Conservation (phyloP, 2,113 vertebrate genomes). For the Fukomys damarensis region DNA sequence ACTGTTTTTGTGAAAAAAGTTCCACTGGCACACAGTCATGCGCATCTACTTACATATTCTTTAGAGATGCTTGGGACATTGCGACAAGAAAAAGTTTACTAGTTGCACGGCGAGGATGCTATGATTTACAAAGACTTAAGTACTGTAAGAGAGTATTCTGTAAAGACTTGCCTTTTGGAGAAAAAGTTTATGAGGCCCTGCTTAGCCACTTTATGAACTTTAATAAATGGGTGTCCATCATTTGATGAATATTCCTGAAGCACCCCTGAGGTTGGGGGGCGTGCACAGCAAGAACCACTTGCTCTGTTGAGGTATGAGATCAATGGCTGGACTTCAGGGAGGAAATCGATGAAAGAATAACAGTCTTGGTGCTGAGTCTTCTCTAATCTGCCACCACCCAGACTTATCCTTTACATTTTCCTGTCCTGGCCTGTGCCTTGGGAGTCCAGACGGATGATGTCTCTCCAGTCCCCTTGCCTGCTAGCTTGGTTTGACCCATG, state of each 20-base stretch:
- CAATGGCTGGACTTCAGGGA: background rate
- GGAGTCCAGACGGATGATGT: background rate
- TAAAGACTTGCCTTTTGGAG: background rate
- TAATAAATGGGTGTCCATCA: background rate
- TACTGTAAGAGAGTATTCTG: background rate
- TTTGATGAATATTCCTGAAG: background rate
- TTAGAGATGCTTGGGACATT: background rate
- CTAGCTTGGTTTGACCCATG: background rate
- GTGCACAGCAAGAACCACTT: background rate
- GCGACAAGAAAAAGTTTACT: background rate
- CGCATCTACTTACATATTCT: background rate
- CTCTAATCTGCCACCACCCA: background rate
- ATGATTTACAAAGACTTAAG: background rate
- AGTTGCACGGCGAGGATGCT: background rate
- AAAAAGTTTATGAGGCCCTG: background rate
- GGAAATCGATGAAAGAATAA: background rate
- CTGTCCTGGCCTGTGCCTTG: background rate
- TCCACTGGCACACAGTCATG: background rate
- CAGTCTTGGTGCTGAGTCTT: background rate
- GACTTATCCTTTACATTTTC: background rate
- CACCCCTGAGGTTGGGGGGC: background rate
- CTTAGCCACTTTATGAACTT: background rate
- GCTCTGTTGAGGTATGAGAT: background rate
- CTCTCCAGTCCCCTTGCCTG: background rate
- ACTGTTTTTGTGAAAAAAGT: slow-evolving; percentile 40